These are phyloP conservation scores for Conus ventricosus DNA, from an alignment of 1,140 invertebrate species.

Conservation along the genomic window DNA sequence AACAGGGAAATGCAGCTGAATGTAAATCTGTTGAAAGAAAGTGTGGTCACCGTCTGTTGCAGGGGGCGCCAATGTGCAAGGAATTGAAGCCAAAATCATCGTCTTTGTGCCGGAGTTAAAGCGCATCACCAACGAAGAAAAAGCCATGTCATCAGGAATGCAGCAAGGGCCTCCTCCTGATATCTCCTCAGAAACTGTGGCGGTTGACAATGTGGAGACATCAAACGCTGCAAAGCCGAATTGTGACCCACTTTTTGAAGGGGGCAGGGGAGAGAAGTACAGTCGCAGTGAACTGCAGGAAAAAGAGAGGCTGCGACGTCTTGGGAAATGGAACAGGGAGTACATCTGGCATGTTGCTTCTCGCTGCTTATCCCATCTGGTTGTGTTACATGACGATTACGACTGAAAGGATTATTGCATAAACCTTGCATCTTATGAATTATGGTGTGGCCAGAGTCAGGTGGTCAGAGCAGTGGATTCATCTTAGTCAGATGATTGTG, in stretches of 20 bases:
- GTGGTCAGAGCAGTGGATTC: no score
- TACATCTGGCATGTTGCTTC: slow-evolving; percentile 9
- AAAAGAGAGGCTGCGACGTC: neutral
- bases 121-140: neutral
- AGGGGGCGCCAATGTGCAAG: slow-evolving; percentile 17
- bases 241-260: neutral
- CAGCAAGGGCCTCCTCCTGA: neutral
- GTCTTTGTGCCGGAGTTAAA: slow-evolving; percentile 21
- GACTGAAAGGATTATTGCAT: no score
- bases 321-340: neutral
- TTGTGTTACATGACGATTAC: neutral
- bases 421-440: no score
- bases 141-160: neutral
- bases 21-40: no score
- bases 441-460: no score
- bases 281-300: neutral
- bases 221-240: neutral
- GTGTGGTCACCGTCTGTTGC: neutral
- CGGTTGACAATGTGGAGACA: neutral
- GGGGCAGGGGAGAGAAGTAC: neutral
- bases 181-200: neutral
- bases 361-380: neutral
- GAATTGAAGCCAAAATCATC: slow-evolving; percentile 25
- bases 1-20: no score
- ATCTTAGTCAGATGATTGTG: no score